Percentiles rank a stretch among this genome's conserved stretches.
These are phyloP conservation scores for Latheticus oryzae DNA, from an alignment of 2,888 invertebrate genomes.

Conservation along the genomic window DNA sequence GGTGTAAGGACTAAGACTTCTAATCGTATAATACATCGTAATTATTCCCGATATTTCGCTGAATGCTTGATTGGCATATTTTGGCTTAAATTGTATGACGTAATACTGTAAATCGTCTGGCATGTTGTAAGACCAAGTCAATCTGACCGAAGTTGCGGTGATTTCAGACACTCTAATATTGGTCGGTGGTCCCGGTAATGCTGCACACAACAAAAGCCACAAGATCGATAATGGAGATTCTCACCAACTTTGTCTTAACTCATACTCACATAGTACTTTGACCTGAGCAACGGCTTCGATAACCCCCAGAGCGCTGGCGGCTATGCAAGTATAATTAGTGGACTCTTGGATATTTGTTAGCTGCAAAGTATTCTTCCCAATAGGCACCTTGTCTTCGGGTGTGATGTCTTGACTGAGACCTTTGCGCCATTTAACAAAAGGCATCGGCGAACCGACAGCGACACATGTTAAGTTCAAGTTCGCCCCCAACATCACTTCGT, in stretches of 20 bases:
- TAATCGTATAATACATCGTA: constrained; percentile 91
- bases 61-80: constrained; percentile 91
- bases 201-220: constrained; percentile 72
- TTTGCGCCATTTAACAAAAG: constrained; percentile 93
- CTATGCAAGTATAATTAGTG: constrained; percentile 97
- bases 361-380: constrained; percentile 88
- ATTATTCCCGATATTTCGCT: constrained; percentile 94
- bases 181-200: constrained; percentile 90
- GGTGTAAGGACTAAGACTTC: constrained; percentile 91
- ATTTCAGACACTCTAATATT: constrained; percentile 93
- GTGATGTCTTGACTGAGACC: constrained; percentile 85
- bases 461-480: constrained; percentile 95
- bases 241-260: too few relatives aligned
- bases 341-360: constrained; percentile 90
- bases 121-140: constrained; percentile 93
- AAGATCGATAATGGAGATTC: constrained; percentile 7
- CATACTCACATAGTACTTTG: constrained; percentile 92
- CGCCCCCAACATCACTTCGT: constrained; percentile 92
- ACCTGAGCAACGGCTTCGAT: constrained; percentile 90
- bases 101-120: constrained; percentile 94
- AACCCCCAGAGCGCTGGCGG: constrained; percentile 92
- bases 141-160: constrained; percentile 90
- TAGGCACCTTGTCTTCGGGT: constrained; percentile 86
- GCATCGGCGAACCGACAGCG: constrained; percentile 98
- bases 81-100: constrained; percentile 96